Conservation (phyloP, 2,113 vertebrate species). For the Chroicocephalus ridibundus region DNA sequence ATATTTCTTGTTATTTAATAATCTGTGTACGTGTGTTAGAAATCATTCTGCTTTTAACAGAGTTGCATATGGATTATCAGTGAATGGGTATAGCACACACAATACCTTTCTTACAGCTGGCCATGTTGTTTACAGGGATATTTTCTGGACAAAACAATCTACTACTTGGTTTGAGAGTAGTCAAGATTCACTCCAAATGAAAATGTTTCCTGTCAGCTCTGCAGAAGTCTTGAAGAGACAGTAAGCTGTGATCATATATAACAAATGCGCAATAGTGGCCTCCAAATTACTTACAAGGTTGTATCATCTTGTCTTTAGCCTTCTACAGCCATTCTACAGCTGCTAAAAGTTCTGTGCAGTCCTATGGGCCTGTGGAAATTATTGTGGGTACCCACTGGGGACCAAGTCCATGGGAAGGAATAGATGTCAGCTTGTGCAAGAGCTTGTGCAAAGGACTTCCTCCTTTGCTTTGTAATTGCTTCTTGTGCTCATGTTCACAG, state of each 20-base stretch:
- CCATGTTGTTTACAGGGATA: background rate
- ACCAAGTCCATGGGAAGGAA: background rate
- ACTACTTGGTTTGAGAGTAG: background rate
- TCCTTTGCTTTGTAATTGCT: background rate
- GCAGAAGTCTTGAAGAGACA: background rate
- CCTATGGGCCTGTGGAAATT: background rate
- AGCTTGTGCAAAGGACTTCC: background rate
- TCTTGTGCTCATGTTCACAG: background rate
- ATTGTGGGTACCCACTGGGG: background rate
- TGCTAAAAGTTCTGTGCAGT: background rate
- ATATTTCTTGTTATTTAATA: background rate
- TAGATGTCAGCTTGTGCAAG: background rate
- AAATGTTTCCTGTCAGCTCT: background rate
- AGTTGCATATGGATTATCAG: background rate
- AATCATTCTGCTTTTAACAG: background rate
- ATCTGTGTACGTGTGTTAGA: background rate
- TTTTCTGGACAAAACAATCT: background rate
- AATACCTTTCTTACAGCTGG: background rate
- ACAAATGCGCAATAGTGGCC: background rate
- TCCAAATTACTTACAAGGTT: background rate
- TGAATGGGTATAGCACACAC: background rate
- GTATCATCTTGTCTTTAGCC: background rate
- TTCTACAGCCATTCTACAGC: background rate
- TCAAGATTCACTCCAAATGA: background rate
- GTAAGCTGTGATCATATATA: background rate